Conservation (phyloP, 2,888 invertebrate genomes). For the Eilema griseolum region DNA sequence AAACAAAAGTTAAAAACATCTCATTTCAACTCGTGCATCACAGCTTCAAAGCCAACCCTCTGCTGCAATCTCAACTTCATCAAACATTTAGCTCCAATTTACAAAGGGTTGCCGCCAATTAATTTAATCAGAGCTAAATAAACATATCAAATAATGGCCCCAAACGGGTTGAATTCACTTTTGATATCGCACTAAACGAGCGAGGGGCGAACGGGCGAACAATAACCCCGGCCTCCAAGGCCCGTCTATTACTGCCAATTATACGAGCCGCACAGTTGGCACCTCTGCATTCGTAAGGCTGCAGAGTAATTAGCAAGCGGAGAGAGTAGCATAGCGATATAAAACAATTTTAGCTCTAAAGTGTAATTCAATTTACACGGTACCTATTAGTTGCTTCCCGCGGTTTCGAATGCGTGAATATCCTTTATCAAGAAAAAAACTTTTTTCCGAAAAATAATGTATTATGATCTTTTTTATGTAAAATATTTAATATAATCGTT, state of each 20-base stretch:
- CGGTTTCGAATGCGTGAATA: background rate
- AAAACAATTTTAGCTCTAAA: background rate
- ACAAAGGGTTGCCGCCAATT: constrained; percentile 45
- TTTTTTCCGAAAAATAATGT: no score
- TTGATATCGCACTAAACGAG: constrained; percentile 55
- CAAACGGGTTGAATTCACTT: constrained; percentile 53
- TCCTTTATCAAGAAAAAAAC: no score
- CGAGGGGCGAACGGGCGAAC: constrained; percentile 50
- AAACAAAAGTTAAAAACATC: constrained; percentile 6
- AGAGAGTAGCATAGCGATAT: constrained; percentile 15
- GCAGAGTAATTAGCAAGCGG: constrained; percentile 31
- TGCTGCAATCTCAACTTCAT: constrained; percentile 30
- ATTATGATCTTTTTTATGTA: no score
- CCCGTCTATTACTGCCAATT: constrained; percentile 66
- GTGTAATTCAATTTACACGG: no score
- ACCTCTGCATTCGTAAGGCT: constrained; percentile 67
- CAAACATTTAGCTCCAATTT: constrained; percentile 42
- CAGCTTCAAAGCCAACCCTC: constrained; percentile 13
- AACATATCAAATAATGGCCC: constrained; percentile 43
- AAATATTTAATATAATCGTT: no score
- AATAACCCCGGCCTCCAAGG: constrained; percentile 55
- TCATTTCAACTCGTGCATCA: constrained; percentile 11
- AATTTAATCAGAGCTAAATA: constrained; percentile 49
- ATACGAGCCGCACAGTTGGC: constrained; percentile 65
- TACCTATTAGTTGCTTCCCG: no score